phyloP scores from a whole-genome alignment of 2,888 invertebrate genomes.

The Carpatolechia fugitivella region DNA sequence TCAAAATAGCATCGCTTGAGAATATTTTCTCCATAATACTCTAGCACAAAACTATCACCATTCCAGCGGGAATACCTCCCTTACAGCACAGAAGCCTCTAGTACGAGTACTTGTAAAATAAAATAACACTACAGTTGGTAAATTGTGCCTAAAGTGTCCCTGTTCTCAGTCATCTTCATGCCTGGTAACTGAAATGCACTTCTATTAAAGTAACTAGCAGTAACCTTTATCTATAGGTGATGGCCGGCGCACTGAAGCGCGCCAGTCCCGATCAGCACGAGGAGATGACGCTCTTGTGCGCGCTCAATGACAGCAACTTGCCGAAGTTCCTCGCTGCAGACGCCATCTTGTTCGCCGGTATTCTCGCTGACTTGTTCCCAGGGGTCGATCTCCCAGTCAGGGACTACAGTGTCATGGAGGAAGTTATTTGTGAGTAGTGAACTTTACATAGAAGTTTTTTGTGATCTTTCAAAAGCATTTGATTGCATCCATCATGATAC shows the following conservation, averaged over 20 bases:
- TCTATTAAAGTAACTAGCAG: too few species aligned
- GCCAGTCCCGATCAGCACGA: conserved; percentile 91
- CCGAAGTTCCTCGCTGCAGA: conserved; percentile 94
- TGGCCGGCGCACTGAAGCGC: conserved; percentile 94
- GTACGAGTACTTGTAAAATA: too few species aligned
- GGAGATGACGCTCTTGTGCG: conserved; percentile 90
- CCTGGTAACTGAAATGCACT: too few species aligned
- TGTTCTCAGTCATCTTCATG: too few species aligned
- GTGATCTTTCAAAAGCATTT: neutral
- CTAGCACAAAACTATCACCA: too few species aligned
- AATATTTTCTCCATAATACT: too few species aligned
- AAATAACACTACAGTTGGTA: too few species aligned
- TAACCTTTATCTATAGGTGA: too few species aligned
- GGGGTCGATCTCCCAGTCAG: conserved; percentile 87
- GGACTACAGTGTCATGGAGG: conserved; percentile 87
- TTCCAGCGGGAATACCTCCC: too few species aligned
- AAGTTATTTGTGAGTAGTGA: conserved; percentile 74
- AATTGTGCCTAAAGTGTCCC: too few species aligned
- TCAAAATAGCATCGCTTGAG: too few species aligned
- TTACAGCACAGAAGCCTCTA: too few species aligned
- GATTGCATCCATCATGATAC: neutral
- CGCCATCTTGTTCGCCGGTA: conserved; percentile 90
- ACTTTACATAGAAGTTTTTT: neutral
- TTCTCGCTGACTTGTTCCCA: conserved; percentile 93
- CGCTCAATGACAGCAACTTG: conserved; percentile 92